Evolutionary conservation across 2,888 invertebrate genomes (phyloP).

Genomic region (Stegana nigrithorax): DNA sequence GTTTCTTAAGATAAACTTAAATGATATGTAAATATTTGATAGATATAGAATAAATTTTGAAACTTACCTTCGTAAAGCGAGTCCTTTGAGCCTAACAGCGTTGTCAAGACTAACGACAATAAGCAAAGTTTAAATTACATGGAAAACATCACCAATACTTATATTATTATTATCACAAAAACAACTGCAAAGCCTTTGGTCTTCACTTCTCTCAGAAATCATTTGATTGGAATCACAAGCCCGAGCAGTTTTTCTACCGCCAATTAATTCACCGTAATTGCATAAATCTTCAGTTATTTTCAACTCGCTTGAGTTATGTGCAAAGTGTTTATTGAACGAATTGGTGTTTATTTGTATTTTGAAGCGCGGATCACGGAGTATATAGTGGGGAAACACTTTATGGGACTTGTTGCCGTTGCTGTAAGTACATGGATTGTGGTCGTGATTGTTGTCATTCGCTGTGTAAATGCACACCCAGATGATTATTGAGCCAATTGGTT

Average conservation of each 20-base stretch:
- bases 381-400: conserved; percentile 67
- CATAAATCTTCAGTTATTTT: conserved; percentile 64
- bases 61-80: background rate
- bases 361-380: conserved; percentile 68
- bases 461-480: conserved; percentile 16
- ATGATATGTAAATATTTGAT: too few relatives aligned
- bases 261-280: conserved; percentile 67
- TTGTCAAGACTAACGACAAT: background rate
- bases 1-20: too few relatives aligned
- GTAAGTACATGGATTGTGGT: conserved; percentile 62
- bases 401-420: conserved; percentile 65
- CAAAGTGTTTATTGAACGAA: conserved; percentile 61
- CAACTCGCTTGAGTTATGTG: conserved; percentile 49
- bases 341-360: conserved; percentile 56
- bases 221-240: too few relatives aligned
- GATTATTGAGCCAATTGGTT: too few relatives aligned
- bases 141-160: background rate
- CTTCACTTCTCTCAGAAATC: too few relatives aligned
- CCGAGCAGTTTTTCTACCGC: too few relatives aligned
- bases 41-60: background rate
- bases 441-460: conserved; percentile 37
- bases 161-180: background rate
- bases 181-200: too few relatives aligned
- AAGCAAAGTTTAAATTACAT: background rate
- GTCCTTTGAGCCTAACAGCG: background rate